phyloP scores from a whole-genome alignment of 2,888 invertebrate genomes.

The Thalpophila matura region DNA sequence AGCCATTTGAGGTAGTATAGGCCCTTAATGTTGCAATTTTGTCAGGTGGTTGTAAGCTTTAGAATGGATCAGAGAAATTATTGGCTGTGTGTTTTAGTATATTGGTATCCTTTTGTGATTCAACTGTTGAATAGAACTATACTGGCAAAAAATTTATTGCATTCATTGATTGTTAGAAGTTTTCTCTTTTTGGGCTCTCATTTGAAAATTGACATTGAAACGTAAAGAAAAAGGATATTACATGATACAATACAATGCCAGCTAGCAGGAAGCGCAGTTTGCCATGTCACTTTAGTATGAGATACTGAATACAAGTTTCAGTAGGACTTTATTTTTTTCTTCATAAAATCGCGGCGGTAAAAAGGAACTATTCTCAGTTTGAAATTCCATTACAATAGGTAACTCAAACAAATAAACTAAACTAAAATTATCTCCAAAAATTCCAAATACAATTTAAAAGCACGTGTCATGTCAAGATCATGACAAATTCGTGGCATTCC shows the following conservation, averaged over 20 bases:
- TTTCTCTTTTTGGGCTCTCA: not conserved
- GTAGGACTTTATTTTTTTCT: too few relatives aligned
- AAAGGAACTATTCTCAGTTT: not conserved
- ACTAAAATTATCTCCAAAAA: conserved; percentile 38
- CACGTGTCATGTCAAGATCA: conserved; percentile 70
- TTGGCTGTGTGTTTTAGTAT: not conserved
- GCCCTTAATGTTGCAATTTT: conserved; percentile 6
- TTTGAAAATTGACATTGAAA: not conserved
- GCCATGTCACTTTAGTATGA: too few relatives aligned
- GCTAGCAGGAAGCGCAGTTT: too few relatives aligned
- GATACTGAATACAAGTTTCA: too few relatives aligned
- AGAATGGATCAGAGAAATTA: conserved; percentile 10
- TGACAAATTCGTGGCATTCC: conserved; percentile 76
- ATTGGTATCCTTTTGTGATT: not conserved
- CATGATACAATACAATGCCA: too few relatives aligned
- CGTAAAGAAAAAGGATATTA: too few relatives aligned
- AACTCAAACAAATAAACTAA: conserved; percentile 16
- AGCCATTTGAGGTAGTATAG: too few relatives aligned
- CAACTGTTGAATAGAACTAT: too few relatives aligned
- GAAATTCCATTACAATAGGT: conserved; percentile 2
- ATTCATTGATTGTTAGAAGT: too few relatives aligned
- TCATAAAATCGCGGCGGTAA: not conserved
- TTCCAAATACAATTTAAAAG: conserved; percentile 61
- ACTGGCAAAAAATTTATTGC: accelerated
- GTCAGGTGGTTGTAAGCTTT: not conserved